Conservation (phyloP, 2,888 invertebrate species). For the Stictocephala bisonia region DNA sequence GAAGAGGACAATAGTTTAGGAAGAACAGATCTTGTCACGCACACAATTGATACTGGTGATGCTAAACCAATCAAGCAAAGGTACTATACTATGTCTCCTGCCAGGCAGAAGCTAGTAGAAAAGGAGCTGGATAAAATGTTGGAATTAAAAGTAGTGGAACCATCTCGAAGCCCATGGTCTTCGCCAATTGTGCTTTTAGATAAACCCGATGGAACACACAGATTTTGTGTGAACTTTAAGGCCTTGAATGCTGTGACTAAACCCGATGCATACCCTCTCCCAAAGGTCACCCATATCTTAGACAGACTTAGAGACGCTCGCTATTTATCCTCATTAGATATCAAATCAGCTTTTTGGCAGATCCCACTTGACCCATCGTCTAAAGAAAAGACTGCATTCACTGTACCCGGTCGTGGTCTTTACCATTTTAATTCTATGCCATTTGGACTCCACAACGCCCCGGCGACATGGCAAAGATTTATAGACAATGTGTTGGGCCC, state of each 20-base stretch:
- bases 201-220: constrained; percentile 52
- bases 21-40: neutral
- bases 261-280: constrained; percentile 55
- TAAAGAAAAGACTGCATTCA: constrained; percentile 54
- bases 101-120: constrained; percentile 45
- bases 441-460: constrained; percentile 40
- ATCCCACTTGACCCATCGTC: constrained; percentile 43
- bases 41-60: constrained; percentile 30
- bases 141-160: constrained; percentile 53
- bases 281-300: constrained; percentile 47
- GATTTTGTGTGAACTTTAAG: constrained; percentile 53
- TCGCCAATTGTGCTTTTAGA: constrained; percentile 56
- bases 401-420: constrained; percentile 37
- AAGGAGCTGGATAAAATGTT: constrained; percentile 56
- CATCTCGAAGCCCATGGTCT: no score
- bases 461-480: neutral
- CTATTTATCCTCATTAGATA: constrained; percentile 46
- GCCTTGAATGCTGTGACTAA: constrained; percentile 50
- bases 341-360: constrained; percentile 54
- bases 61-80: constrained; percentile 29
- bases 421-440: neutral
- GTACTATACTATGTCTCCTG: constrained; percentile 40
- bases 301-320: no score
- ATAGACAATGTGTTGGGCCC: neutral
- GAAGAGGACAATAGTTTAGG: neutral